Evolutionary conservation across 2,888 invertebrate genomes (phyloP).

Genomic region (Drosophila mimetica): DNA sequence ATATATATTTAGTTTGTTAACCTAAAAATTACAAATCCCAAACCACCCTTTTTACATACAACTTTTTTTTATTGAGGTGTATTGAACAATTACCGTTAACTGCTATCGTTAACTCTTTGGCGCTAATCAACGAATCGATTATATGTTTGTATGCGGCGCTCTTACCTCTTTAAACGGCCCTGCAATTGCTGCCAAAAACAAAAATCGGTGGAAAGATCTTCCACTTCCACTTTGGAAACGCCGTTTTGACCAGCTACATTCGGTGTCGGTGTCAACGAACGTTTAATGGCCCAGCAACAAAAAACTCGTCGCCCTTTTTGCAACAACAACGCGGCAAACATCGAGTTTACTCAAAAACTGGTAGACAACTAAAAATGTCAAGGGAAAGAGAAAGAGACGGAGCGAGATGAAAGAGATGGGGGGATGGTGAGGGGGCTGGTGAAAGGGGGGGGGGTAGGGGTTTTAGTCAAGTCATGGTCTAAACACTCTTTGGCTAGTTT

Average conservation of each 20-base stretch:
- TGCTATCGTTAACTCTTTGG: conserved; percentile 3
- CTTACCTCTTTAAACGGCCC: neutral
- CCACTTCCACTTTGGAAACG: conserved; percentile 16
- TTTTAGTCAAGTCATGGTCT: neutral
- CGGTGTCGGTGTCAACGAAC: conserved; percentile 66
- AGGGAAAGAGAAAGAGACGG: conserved; percentile 22
- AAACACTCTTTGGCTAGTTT: neutral
- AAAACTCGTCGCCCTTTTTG: conserved; percentile 61
- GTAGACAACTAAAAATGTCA: conserved; percentile 42
- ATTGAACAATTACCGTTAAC: conserved; percentile 1
- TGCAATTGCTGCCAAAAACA: conserved; percentile 16
- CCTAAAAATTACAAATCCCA: no score
- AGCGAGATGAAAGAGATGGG: neutral
- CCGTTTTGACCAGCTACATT: conserved; percentile 13
- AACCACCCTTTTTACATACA: no score
- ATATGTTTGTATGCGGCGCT: neutral
- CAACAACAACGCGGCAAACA: conserved; percentile 22
- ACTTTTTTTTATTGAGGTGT: neutral
- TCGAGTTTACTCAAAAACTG: conserved; percentile 30
- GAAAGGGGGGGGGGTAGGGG: conserved; percentile 16
- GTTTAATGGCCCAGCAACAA: conserved; percentile 54
- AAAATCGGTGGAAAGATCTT: conserved; percentile 17
- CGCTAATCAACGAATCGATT: conserved; percentile 6
- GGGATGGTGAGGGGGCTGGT: conserved; percentile 3
- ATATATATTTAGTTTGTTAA: no score